Base-by-base conservation (phyloP, 1,140 invertebrate species). In the Drosophila grimshawi region DNA sequence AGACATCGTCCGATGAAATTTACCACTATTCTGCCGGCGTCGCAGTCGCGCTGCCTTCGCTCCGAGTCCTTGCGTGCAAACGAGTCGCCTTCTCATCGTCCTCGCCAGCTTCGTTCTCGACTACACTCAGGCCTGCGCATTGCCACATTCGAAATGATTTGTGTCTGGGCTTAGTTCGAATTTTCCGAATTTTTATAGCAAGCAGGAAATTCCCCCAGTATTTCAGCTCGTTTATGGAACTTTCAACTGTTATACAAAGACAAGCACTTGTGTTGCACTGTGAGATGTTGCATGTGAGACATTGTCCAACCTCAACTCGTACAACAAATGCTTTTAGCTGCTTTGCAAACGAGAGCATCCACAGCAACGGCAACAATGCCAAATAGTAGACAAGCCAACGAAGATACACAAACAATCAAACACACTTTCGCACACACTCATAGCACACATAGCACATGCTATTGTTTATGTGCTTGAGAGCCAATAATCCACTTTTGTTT, bases 401-500 rank as follows among this genome's bases (percentile, higher is more conserved):
- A 64, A 45, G 33, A 52, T 33, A 43, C 37, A 39, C 33, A 32
- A 52, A 49, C 48, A 61, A 55, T 4, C 29, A 29, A 5, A 11
- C 56, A 29, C 11, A 27, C 29, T 33, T 35, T 8, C 52, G 59
- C 30, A 49, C 29, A 52, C 39, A 56, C 2, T 4, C 7, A 51
- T 10, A 19, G 30, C 39, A 55, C 30, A 69, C 55, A 52, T 43
- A 56, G 51, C 46, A 53, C 45, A 68, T 67, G 64, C 70, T 56
- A 74, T 89, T 88, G 80, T 85, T 89, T 79, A 88, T 89, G 64
- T 62, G 69, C 77, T 83, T 56, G 68, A 89, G 80, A 89, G 82
- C 86, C 86, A 86, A 90, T 90, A 90, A 90, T 90, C 86, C 74
- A 90, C 86, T 90, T 90, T 85, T 81, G 85, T 89, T 78, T 89